Evolutionary conservation across 2,797 vertebrate species (phyloP).

Genomic region (Pogoniulus pusillus): DNA sequence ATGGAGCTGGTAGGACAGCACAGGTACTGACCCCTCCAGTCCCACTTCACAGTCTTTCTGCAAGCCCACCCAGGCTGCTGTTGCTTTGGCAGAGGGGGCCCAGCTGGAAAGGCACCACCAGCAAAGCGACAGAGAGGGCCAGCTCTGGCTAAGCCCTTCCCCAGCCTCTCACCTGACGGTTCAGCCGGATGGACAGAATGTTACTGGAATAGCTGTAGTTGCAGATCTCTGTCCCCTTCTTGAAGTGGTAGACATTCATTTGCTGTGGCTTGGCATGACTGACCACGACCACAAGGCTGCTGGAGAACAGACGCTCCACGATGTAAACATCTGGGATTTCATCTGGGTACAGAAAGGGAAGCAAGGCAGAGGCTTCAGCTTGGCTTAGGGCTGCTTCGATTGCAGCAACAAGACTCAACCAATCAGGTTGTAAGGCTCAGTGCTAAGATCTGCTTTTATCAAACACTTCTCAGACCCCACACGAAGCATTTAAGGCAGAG

Average conservation of each 20-base stretch:
- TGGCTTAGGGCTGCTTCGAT: not conserved
- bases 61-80: not conserved
- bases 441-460: not conserved
- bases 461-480: not conserved
- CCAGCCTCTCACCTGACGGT: conserved; percentile 84
- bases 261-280: conserved; percentile 87
- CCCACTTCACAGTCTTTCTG: not conserved
- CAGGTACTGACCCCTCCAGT: not conserved
- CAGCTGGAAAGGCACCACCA: not conserved
- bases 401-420: not conserved
- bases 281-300: conserved; percentile 94
- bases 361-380: not conserved
- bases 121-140: not conserved
- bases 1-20: not conserved
- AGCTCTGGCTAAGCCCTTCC: not conserved
- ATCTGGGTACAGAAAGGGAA: conserved; percentile 71
- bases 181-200: conserved; percentile 90
- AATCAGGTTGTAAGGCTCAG: not conserved
- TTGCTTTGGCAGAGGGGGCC: not conserved
- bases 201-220: conserved; percentile 95
- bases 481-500: not conserved
- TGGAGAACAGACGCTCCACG: conserved; percentile 95
- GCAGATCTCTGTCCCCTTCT: conserved; percentile 96
- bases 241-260: conserved; percentile 97
- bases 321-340: conserved; percentile 92